These are phyloP conservation scores for Drosophila oshimai DNA, from an alignment of 1,140 invertebrate species.

Conservation along the genomic window DNA sequence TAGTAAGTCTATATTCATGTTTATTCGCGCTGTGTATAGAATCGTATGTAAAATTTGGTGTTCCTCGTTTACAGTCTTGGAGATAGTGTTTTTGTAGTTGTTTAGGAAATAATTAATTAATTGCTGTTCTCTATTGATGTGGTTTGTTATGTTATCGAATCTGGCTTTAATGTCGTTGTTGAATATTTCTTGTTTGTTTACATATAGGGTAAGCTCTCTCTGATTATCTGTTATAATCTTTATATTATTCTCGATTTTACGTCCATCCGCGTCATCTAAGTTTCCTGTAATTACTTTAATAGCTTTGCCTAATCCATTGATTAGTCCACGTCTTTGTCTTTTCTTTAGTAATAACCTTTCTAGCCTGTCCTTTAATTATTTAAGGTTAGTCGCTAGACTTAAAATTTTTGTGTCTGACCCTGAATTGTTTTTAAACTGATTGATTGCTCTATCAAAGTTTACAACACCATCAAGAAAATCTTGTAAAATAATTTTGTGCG, in stretches of 20 bases:
- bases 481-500: background rate
- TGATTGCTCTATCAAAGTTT: background rate
- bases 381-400: background rate
- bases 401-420: background rate
- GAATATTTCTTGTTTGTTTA: background rate
- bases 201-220: background rate
- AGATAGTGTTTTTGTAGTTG: background rate
- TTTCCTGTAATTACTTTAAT: too few relatives aligned
- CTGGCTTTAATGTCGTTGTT: background rate
- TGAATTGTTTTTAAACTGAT: too few relatives aligned
- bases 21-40: too few relatives aligned
- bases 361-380: background rate
- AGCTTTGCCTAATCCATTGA: too few relatives aligned
- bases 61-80: background rate
- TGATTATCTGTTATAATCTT: background rate
- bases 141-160: background rate
- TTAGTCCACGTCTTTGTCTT: background rate
- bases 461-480: background rate
- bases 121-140: background rate
- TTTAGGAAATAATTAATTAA: background rate
- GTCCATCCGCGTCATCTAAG: too few relatives aligned
- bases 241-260: too few relatives aligned
- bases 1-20: too few relatives aligned
- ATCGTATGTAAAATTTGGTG: background rate
- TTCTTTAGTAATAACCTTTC: background rate